Evolutionary conservation across 1,140 invertebrate species (phyloP).

Genomic region (Pygmarrhopalites habei): DNA sequence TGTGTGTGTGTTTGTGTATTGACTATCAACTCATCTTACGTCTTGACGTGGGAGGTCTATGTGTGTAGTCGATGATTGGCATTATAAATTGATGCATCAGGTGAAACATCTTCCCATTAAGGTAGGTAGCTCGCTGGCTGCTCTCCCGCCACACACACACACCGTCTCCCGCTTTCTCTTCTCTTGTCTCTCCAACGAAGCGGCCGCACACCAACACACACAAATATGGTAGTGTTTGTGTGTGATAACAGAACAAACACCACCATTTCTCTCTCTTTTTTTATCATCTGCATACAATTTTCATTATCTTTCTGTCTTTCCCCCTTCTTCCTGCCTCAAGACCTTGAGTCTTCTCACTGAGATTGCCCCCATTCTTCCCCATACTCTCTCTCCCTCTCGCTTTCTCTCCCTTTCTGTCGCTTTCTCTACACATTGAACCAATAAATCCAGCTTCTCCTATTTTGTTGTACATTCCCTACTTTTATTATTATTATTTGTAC

Average conservation of each 20-base stretch:
- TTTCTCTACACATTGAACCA: no score
- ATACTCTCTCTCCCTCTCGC: no score
- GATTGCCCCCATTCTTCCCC: no score
- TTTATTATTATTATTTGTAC: no score
- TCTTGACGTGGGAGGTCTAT: conserved; percentile 16
- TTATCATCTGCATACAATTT: background rate
- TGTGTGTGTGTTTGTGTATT: conserved; percentile 19
- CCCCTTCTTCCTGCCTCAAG: no score
- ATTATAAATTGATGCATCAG: conserved; percentile 31
- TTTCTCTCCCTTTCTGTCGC: no score
- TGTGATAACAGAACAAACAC: background rate
- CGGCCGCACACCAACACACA: no score
- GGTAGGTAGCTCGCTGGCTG: no score
- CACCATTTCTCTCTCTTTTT: background rate
- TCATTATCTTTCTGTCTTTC: background rate
- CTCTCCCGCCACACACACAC: background rate
- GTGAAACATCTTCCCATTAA: conserved; percentile 12
- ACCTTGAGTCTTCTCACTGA: no score
- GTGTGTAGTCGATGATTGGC: conserved; percentile 21
- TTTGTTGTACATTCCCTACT: no score
- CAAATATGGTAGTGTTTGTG: no score
- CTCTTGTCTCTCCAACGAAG: background rate
- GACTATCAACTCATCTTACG: conserved; percentile 29
- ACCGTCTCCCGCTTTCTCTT: background rate
- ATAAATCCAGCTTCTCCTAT: no score